These are phyloP conservation scores for Oceanites oceanicus DNA, from an alignment of 2,113 vertebrate species.

Conservation along the genomic window DNA sequence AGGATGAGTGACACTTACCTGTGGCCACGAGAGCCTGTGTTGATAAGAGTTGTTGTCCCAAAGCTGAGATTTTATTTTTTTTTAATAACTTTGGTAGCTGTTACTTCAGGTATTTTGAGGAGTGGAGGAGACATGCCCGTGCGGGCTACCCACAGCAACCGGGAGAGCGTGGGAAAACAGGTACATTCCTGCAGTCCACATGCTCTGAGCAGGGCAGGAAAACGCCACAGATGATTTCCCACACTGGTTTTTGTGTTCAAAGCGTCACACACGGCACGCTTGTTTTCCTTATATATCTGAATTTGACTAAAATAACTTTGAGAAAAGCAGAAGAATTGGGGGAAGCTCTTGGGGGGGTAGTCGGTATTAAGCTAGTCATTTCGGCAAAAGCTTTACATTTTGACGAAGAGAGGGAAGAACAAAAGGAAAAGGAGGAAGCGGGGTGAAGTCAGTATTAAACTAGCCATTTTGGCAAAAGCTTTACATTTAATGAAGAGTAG, in stretches of 20 bases:
- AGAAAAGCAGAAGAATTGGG: neutral
- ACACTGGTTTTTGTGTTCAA: neutral
- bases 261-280: rapidly evolving
- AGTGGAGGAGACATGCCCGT: constrained; percentile 44
- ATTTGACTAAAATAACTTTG: neutral
- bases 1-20: neutral
- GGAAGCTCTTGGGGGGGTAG: neutral
- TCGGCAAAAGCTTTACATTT: neutral
- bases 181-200: neutral
- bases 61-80: neutral
- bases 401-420: neutral
- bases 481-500: neutral
- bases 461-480: neutral
- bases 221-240: neutral
- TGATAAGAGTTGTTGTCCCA: constrained; percentile 3
- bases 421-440: neutral
- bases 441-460: neutral
- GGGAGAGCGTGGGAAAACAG: constrained; percentile 53
- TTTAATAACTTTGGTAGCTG: neutral
- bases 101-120: constrained; percentile 48
- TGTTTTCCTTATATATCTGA: neutral
- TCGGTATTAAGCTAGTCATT: neutral
- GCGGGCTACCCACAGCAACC: constrained; percentile 7
- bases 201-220: neutral
- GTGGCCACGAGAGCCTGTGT: neutral